phyloP scores from a whole-genome alignment of 2,797 vertebrate genomes.

The Rhincodon typus region DNA sequence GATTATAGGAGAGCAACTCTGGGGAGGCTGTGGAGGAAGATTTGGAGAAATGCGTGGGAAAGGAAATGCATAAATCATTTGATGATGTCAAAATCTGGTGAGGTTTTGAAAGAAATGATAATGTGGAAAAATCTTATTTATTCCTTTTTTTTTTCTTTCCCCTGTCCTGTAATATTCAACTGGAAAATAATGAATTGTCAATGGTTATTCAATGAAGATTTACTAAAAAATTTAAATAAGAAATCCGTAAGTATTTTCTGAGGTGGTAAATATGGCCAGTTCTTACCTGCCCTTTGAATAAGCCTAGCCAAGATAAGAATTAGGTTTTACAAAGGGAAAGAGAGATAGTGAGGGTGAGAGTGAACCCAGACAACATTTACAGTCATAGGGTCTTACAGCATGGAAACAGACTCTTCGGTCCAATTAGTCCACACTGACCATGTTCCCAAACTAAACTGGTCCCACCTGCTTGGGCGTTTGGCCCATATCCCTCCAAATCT shows the following conservation, averaged over 20 bases:
- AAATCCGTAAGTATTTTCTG: not conserved
- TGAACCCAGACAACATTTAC: too few relatives aligned
- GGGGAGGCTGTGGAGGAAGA: not conserved
- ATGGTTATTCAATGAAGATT: not conserved
- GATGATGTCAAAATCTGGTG: not conserved
- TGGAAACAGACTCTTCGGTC: too few relatives aligned
- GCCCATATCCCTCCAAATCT: too few relatives aligned
- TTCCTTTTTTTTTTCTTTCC: too few relatives aligned
- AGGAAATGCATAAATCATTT: not conserved
- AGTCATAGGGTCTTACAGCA: too few relatives aligned
- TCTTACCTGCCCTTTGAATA: not conserved
- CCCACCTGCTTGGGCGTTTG: too few relatives aligned
- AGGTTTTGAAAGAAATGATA: not conserved
- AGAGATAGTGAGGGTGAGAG: too few relatives aligned
- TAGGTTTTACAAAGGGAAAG: too few relatives aligned
- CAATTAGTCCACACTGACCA: too few relatives aligned
- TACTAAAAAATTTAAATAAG: not conserved
- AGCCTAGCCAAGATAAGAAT: too few relatives aligned
- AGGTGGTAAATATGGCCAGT: not conserved
- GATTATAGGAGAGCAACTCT: not conserved
- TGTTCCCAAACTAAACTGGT: too few relatives aligned
- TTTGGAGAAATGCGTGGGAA: not conserved
- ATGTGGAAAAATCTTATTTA: not conserved
- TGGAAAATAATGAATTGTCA: not conserved
- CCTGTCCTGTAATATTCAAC: not conserved